A percentile compares a stretch with the other conserved stretches of the same genome.
Conservation (phyloP, 2,113 vertebrate species). For the Stigmatopora argus region DNA sequence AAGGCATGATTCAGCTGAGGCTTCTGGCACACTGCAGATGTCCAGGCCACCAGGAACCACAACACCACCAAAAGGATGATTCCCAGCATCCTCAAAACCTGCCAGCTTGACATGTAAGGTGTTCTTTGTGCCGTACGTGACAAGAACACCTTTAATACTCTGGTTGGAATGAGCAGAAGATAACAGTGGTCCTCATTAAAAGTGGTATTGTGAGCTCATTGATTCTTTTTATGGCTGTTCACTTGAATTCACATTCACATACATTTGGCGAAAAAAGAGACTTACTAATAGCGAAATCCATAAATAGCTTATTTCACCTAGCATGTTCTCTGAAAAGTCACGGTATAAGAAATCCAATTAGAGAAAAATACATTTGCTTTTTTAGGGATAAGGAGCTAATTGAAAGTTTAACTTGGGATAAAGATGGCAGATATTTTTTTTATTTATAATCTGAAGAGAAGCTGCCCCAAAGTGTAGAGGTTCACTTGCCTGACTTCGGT, state of each 20-base stretch:
- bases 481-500: too few species aligned
- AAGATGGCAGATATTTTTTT: not conserved
- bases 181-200: not conserved
- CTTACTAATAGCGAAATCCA: not conserved
- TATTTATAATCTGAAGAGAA: not conserved
- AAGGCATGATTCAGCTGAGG: slow-evolving; percentile 77
- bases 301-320: not conserved
- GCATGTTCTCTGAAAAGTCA: too few species aligned
- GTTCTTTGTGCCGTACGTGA: slow-evolving; percentile 92
- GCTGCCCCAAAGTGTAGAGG: too few species aligned
- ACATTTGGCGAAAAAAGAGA: not conserved
- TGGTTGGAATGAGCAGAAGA: slow-evolving; percentile 43
- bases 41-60: slow-evolving; percentile 96
- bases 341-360: not conserved
- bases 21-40: slow-evolving; percentile 87
- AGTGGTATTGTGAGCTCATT: not conserved
- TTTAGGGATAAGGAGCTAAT: not conserved
- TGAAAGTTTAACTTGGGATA: not conserved
- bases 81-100: slow-evolving; percentile 86
- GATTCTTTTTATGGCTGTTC: not conserved
- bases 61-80: slow-evolving; percentile 87
- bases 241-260: not conserved
- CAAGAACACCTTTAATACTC: slow-evolving; percentile 94
- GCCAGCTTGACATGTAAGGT: slow-evolving; percentile 94
- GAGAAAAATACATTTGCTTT: not conserved